phyloP scores from a whole-genome alignment of 2,888 invertebrate genomes.

The Callimorpha dominula region DNA sequence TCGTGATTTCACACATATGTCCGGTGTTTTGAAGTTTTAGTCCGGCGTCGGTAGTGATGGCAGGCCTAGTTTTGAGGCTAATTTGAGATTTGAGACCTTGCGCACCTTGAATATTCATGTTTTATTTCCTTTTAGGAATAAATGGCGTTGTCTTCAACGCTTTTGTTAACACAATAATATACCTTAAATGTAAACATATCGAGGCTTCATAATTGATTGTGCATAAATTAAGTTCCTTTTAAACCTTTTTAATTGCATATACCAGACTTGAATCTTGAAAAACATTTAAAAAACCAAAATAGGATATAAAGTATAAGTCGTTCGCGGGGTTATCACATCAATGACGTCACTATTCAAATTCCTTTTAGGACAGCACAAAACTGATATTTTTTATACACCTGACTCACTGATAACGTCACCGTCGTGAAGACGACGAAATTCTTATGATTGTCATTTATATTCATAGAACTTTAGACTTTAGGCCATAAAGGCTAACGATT shows the following conservation, averaged over 20 bases:
- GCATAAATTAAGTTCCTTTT: neutral
- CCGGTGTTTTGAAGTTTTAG: too few relatives aligned
- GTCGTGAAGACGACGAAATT: constrained; percentile 29
- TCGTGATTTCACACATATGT: too few relatives aligned
- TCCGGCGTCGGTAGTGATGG: too few relatives aligned
- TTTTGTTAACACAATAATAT: neutral
- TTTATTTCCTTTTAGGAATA: neutral
- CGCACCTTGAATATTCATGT: neutral
- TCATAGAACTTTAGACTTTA: constrained; percentile 31
- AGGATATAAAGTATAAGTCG: constrained; percentile 15
- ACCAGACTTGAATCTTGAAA: constrained; percentile 2
- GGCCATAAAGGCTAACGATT: constrained; percentile 11
- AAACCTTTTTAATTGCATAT: neutral
- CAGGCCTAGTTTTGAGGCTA: too few relatives aligned
- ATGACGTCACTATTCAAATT: constrained; percentile 48
- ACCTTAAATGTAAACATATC: neutral
- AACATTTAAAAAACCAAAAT: constrained; percentile 8
- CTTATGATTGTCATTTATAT: constrained; percentile 9
- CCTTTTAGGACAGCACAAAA: constrained; percentile 32
- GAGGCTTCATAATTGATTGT: constrained; percentile 2
- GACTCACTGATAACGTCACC: constrained; percentile 64
- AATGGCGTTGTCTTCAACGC: neutral
- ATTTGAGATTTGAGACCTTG: neutral
- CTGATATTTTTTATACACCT: constrained; percentile 49
- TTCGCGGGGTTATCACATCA: constrained; percentile 15